phyloP scores from a whole-genome alignment of 2,888 invertebrate genomes.

The Acrobeloides nanus region DNA sequence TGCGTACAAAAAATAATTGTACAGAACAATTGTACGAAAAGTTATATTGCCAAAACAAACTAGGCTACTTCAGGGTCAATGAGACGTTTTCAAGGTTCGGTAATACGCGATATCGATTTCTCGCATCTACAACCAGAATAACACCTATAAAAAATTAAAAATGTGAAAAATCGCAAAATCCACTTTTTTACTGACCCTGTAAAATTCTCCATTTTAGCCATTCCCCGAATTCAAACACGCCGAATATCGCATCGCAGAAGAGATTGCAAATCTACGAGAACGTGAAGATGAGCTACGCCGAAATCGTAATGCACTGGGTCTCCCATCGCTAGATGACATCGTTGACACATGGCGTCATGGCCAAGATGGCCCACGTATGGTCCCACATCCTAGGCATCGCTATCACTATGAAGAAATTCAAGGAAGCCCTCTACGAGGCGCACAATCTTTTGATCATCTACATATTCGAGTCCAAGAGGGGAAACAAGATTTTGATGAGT shows the following conservation, averaged over 20 bases:
- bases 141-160: no score
- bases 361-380: not conserved
- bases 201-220: not conserved
- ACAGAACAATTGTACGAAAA: no score
- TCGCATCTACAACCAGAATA: no score
- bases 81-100: no score
- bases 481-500: no score
- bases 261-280: conserved; percentile 58
- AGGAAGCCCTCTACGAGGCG: conserved; percentile 20
- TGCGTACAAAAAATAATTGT: no score
- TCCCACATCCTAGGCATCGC: not conserved
- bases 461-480: conserved; percentile 15
- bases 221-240: conserved; percentile 17
- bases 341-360: conserved; percentile 19
- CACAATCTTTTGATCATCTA: conserved; percentile 29
- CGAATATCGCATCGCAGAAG: conserved; percentile 47
- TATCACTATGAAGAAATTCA: not conserved
- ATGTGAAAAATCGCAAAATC: not conserved
- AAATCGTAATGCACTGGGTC: conserved; percentile 38
- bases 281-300: conserved; percentile 59
- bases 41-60: no score
- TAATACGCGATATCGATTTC: not conserved
- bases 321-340: conserved; percentile 26
- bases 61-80: no score
- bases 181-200: not conserved